phyloP scores from a whole-genome alignment of 1,140 invertebrate species.

The Drosophila lowei region DNA sequence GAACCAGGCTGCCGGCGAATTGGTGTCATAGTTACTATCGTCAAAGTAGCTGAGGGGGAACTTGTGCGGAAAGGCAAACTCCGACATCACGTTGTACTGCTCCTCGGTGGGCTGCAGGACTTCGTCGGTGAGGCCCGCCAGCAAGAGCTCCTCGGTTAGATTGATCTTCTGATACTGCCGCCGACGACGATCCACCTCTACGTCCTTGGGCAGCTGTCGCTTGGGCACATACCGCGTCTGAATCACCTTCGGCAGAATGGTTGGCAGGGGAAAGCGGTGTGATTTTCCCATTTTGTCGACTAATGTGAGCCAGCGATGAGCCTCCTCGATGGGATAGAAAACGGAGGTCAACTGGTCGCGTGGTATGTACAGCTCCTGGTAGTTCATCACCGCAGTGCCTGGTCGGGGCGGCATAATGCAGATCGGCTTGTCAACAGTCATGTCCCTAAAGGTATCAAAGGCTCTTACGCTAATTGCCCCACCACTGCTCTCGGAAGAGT shows the following conservation, averaged over 20 bases:
- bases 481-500: too few species aligned
- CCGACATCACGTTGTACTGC: constrained; percentile 66
- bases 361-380: constrained; percentile 61
- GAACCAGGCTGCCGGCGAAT: constrained; percentile 70
- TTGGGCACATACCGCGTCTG: constrained; percentile 64
- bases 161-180: constrained; percentile 67
- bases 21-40: constrained; percentile 68
- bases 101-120: constrained; percentile 72
- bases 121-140: constrained; percentile 51
- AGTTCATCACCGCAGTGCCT: constrained; percentile 59
- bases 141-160: constrained; percentile 53
- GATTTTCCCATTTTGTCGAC: constrained; percentile 53
- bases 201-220: constrained; percentile 72
- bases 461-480: too few species aligned
- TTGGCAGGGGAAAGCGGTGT: constrained; percentile 72
- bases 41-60: constrained; percentile 78
- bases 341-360: constrained; percentile 54
- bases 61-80: constrained; percentile 73
- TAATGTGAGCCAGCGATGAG: constrained; percentile 74
- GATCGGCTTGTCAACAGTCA: constrained; percentile 6
- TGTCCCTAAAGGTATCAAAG: too few species aligned
- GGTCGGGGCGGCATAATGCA: constrained; percentile 70
- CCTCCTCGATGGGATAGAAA: constrained; percentile 65
- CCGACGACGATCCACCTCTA: constrained; percentile 72
- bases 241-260: constrained; percentile 76